Evolutionary conservation across 37 sponge, comb jelly and placozoan species (phyloP), one percentile per base, ranked within the genome.

Genomic region (Eunapius fragilis): DNA sequence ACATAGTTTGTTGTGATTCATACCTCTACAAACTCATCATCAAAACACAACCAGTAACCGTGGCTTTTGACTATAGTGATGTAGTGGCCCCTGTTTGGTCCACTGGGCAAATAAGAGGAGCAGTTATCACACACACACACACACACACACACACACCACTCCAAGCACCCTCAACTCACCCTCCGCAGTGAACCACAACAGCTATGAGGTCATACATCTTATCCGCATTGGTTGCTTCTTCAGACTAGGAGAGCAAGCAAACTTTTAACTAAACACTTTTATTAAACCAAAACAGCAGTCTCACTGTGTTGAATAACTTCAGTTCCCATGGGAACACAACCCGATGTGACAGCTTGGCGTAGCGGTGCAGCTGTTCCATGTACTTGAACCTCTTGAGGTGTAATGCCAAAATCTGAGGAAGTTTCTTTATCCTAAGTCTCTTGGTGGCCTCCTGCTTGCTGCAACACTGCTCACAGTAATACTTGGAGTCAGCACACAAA

Each of bases 351-450:
- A 98, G 94, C 80, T 98, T 98, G 49, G 90, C 88, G 79, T 89
- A 93, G 71, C 97, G 87, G 19, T 91, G 80, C 36, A 87, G 77
- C 13, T 87, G 83, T 74, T 98, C 99, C 86, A 95, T 87, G 89
- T 86, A 98, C 78, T 98, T 98, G 88, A 98, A 98, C 45, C 99
- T 89, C 87, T 98, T 98, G 49, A 98, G 89, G 75, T 98, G 99
- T 0, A 98, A 89, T 9, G 95, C 99, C 45, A 98, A 84, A 34
- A 95, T 95, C 79, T 84, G 87, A 2, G 99, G 99, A 12, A 95
- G 91, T 38, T 91, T 89, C 84, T 98, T 96, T 7, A 98, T 89
- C 37, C 96, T 58, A 49, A 98, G 92, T 72, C 99, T 85, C 84
- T 98, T 98, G 48, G 89, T 92, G 19, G 98, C 99, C 74, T 98